Base-by-base conservation (phyloP, 37 sponge, comb jelly and placozoan species). In the Tethya wilhelma region DNA sequence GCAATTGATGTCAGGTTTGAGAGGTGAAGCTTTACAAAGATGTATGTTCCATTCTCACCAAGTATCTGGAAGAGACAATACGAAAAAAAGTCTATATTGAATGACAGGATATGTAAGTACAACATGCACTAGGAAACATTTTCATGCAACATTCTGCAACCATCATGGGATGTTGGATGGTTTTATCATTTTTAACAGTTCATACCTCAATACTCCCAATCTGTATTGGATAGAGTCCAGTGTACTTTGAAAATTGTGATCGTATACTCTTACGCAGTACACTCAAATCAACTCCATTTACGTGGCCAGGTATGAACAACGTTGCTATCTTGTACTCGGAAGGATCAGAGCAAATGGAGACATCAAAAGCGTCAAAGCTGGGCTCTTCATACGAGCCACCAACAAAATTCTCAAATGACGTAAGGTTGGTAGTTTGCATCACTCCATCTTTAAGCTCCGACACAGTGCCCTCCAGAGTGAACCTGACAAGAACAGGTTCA, bases 201-300 rank as follows among this genome's bases (percentile, higher is more conserved):
- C 62, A 29, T 59, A 59, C 62, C 62, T 59, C 62, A 19, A 59
- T 30, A 59, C 28, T 59, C 28, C 62, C 62, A 59, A 59, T 30
- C 28, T 59, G 62, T 6, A 59, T 59, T 8, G 62, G 62, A 12
- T 59, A 59, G 7, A 59, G 23, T 30, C 28, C 25, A 30, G 62
- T 12, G 25, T 59, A 59, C 4, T 6, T 59, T 59, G 62, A 59
- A 12, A 59, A 29, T 6, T 25, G 29, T 30, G 23, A 29, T 59
- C 62, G 23, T 59, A 59, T 12, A 59, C 28, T 59, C 8, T 30
- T 30, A 6, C 62, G 23, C 17, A 59, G 28, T 59, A 29, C 25
- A 5, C 62, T 12, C 20, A 59, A 59, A 59, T 59, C 20, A 6
- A 19, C 25, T 59, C 62, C 62, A 59, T 59, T 59, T 19, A 23